Evolutionary conservation across 2,797 vertebrate species (phyloP), one percentile per base, ranked within the genome.

Genomic region (Myotis findleyi): DNA sequence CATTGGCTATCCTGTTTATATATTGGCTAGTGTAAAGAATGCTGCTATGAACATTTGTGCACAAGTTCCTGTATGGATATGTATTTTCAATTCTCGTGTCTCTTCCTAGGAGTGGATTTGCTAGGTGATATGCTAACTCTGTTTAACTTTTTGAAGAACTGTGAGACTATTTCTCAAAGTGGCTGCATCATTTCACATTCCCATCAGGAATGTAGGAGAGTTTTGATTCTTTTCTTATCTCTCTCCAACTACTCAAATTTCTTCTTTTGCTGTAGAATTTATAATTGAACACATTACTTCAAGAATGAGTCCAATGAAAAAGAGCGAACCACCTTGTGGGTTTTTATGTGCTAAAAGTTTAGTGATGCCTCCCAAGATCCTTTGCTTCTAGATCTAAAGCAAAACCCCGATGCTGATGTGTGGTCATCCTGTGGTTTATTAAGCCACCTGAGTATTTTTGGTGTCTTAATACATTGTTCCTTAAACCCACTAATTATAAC

Each of bases 111-210:
- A 80, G 33, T 96, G 38, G 47, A 84, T 59, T 72, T 89, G n/a
- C 62, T 81, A 49, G 30, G 53, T 83, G 38, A 47, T 47, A 64
- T 30, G 41, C 3, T 76, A 79, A 69, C 21, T 44, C 25, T 72
- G 80, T 87, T 93, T 83, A 79, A 76, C 33, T 80, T 87, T 89
- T 59, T 87, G 80, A 84, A 62, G 80, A 87, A 71, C 21, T n/a
- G 5, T 44, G 71, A 91, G 72, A 49, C 25, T 47, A 1, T 87
- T 92, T 87, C 57, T 57, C 71, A 68, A 77, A 44, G 41, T 8
- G 27, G 27, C 20, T 72, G 30, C 12, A 51, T 55, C 62, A 88
- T 76, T 94, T 85, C 76, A 53, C 13, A 41, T 91, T 80, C 59
- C 33, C 23, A 71, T 6, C 23, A 66, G 44, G 38, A 90, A 59